Evolutionary conservation across 2,888 invertebrate species (phyloP).

Genomic region (Eulithis testata): DNA sequence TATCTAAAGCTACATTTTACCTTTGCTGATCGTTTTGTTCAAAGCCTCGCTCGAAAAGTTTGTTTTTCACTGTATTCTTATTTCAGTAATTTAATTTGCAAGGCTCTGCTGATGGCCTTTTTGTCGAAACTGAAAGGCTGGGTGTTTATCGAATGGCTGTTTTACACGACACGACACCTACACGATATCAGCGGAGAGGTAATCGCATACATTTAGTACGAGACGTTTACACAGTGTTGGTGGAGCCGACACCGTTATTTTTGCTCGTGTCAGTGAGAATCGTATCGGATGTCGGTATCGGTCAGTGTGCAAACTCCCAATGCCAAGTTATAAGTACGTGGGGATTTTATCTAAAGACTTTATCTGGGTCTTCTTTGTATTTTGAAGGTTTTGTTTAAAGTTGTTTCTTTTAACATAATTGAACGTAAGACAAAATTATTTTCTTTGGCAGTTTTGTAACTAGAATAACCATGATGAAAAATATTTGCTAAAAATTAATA

Average conservation of each 20-base stretch:
- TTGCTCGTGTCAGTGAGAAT: too few relatives aligned
- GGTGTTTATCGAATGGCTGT: constrained; percentile 41
- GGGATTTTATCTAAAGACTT: constrained; percentile 29
- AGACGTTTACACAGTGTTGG: too few relatives aligned
- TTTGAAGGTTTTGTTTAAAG: constrained; percentile 13
- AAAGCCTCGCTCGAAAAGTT: constrained; percentile 51
- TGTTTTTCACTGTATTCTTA: constrained; percentile 53
- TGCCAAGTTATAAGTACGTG: constrained; percentile 31
- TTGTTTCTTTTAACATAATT: constrained; percentile 10
- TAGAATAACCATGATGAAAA: background rate
- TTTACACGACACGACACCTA: too few relatives aligned
- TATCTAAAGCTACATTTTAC: constrained; percentile 27
- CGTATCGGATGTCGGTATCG: too few relatives aligned
- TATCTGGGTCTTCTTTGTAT: constrained; percentile 27
- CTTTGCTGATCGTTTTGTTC: constrained; percentile 45
- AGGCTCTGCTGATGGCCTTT: constrained; percentile 42
- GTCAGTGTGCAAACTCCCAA: too few relatives aligned
- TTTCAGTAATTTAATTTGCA: constrained; percentile 55
- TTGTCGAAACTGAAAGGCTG: constrained; percentile 39
- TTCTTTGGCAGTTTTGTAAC: background rate
- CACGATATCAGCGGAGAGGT: too few relatives aligned
- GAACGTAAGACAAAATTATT: background rate
- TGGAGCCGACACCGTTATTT: too few relatives aligned
- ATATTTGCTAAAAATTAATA: too few relatives aligned
- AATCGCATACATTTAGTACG: too few relatives aligned